These are phyloP conservation scores for Danio choprae DNA, from an alignment of 2,797 vertebrate species.

Conservation along the genomic window DNA sequence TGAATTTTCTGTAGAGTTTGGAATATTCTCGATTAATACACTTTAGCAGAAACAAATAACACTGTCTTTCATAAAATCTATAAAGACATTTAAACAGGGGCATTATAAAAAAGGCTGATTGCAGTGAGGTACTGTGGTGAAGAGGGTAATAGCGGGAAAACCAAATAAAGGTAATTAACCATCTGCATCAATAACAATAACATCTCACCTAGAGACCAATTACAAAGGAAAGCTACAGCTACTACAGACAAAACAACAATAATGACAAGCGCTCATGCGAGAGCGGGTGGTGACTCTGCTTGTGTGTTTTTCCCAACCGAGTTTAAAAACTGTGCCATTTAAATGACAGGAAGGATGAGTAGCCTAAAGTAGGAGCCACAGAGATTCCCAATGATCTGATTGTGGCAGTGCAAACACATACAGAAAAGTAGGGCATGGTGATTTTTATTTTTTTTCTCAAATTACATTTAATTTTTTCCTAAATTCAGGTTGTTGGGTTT, in stretches of 20 bases:
- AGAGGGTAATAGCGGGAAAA: background rate
- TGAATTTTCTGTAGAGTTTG: too few species aligned
- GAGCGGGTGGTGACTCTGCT: background rate
- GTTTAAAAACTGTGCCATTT: conserved; percentile 4
- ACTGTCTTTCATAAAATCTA: background rate
- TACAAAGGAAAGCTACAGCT: conserved; percentile 33
- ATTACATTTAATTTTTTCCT: too few species aligned
- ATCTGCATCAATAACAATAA: conserved; percentile 43
- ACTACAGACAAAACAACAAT: conserved; percentile 29
- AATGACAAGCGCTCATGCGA: conserved; percentile 40
- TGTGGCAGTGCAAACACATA: background rate
- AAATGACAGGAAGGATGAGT: conserved; percentile 4
- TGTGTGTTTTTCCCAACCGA: background rate
- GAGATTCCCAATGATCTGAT: conserved; percentile 2
- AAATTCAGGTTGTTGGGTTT: too few species aligned
- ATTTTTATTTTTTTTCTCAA: too few species aligned
- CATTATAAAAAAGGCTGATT: conserved; percentile 36
- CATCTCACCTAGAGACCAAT: conserved; percentile 50
- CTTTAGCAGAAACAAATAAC: too few species aligned
- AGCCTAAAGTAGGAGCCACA: conserved; percentile 18
- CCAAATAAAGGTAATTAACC: conserved; percentile 31
- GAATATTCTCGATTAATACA: too few species aligned
- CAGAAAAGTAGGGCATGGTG: background rate
- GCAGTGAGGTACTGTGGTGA: background rate
- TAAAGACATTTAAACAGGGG: background rate